Percentiles rank a stretch among this genome's conserved stretches.
phyloP scores from a whole-genome alignment of 2,888 invertebrate species.

The Unio delphinus region DNA sequence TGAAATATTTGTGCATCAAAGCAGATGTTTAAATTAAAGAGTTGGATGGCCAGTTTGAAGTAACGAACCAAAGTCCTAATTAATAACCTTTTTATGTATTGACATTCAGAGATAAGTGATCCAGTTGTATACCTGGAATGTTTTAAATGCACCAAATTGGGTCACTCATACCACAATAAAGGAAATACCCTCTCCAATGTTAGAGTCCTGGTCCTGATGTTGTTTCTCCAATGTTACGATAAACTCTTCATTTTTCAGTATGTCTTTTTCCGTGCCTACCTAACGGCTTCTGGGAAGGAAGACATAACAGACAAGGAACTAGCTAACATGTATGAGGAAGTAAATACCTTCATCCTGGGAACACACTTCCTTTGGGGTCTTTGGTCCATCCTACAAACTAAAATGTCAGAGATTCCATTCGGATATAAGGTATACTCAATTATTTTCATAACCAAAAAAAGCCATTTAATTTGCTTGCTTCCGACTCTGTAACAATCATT shows the following conservation, averaged over 20 bases:
- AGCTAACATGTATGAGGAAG: conserved; percentile 79
- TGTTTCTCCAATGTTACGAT: not conserved
- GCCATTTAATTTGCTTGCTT: no score
- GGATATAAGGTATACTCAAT: conserved; percentile 77
- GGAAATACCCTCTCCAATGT: not conserved
- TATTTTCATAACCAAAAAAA: not conserved
- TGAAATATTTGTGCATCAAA: no score
- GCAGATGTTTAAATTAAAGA: no score
- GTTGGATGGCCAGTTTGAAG: no score
- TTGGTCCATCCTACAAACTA: conserved; percentile 92
- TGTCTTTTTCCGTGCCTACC: conserved; percentile 77
- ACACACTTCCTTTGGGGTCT: conserved; percentile 95
- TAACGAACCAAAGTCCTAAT: no score
- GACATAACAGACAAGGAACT: conserved; percentile 70
- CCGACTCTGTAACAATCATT: no score
- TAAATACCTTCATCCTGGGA: conserved; percentile 86
- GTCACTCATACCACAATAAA: not conserved
- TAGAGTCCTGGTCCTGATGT: not conserved
- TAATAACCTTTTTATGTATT: no score
- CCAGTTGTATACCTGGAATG: no score
- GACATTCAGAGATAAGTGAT: no score
- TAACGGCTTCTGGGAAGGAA: conserved; percentile 64
- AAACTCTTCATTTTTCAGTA: conserved; percentile 61
- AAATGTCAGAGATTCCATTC: conserved; percentile 90
- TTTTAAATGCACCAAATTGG: no score